phyloP scores from a whole-genome alignment of 2,113 vertebrate genomes.

The Poeciliopsis prolifica region DNA sequence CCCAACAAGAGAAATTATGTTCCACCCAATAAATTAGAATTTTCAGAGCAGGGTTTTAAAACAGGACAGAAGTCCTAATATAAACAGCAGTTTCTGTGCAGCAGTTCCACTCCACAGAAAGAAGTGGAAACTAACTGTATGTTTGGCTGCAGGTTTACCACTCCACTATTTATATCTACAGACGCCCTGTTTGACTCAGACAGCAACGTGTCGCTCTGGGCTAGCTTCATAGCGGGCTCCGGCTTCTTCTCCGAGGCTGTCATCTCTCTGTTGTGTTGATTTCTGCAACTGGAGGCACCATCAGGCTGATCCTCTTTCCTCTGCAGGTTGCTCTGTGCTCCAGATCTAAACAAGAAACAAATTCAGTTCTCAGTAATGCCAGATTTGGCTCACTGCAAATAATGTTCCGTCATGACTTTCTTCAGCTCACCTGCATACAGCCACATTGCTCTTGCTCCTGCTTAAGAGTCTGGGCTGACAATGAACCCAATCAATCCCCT shows the following conservation, averaged over 20 bases:
- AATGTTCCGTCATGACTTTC: neutral
- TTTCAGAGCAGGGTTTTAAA: too few relatives aligned
- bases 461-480: neutral
- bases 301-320: conserved; percentile 16
- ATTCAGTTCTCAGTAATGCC: conserved; percentile 1
- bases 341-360: neutral
- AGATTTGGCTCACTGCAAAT: neutral
- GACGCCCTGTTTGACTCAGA: conserved; percentile 37
- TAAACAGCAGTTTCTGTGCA: conserved; percentile 5
- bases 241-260: conserved; percentile 36
- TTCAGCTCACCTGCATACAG: neutral
- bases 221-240: conserved; percentile 46
- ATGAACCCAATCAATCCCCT: conserved; percentile 8
- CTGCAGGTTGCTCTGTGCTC: conserved; percentile 7
- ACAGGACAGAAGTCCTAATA: neutral
- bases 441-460: neutral
- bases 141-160: conserved; percentile 40
- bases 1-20: neutral
- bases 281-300: conserved; percentile 36
- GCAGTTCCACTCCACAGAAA: conserved; percentile 36
- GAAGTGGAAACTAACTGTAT: conserved; percentile 20
- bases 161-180: conserved; percentile 64
- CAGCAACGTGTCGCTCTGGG: conserved; percentile 54
- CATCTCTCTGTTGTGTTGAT: conserved; percentile 38
- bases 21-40: too few relatives aligned